Evolutionary conservation across 1,140 invertebrate genomes (phyloP).

Genomic region (Conus ventricosus): DNA sequence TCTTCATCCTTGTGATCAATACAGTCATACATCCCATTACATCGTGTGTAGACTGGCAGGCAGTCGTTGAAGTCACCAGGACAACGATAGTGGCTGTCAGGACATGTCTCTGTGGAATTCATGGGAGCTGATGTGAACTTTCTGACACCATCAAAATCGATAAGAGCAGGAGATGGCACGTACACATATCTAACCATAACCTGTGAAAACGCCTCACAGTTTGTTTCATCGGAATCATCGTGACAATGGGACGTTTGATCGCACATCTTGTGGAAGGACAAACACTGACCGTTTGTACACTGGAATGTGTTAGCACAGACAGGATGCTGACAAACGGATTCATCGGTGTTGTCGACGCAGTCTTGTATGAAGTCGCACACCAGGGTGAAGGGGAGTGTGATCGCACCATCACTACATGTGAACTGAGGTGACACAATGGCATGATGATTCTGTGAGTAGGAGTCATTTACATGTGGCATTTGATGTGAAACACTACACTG

Average conservation of each 20-base stretch:
- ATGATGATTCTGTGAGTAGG: background rate
- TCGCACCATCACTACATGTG: background rate
- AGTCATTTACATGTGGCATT: background rate
- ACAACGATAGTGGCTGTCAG: conserved; percentile 19
- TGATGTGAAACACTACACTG: background rate
- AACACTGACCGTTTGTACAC: conserved; percentile 15
- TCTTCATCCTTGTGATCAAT: conserved; percentile 19
- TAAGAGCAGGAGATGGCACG: background rate
- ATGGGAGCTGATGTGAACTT: background rate
- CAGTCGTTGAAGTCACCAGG: background rate
- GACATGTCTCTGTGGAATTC: background rate
- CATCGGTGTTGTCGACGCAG: background rate
- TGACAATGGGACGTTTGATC: background rate
- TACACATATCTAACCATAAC: background rate
- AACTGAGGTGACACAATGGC: background rate
- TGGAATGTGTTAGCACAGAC: background rate
- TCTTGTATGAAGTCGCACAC: conserved; percentile 20
- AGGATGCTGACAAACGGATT: background rate
- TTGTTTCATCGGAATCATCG: conserved; percentile 16
- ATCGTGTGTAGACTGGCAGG: conserved; percentile 18
- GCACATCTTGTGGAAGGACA: background rate
- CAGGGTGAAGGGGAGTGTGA: background rate
- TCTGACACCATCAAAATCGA: background rate
- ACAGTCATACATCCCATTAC: conserved; percentile 31
- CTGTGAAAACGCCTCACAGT: background rate